Evolutionary conservation across 2,888 invertebrate genomes (phyloP).

Genomic region (Rhimphoctona megacephalus): DNA sequence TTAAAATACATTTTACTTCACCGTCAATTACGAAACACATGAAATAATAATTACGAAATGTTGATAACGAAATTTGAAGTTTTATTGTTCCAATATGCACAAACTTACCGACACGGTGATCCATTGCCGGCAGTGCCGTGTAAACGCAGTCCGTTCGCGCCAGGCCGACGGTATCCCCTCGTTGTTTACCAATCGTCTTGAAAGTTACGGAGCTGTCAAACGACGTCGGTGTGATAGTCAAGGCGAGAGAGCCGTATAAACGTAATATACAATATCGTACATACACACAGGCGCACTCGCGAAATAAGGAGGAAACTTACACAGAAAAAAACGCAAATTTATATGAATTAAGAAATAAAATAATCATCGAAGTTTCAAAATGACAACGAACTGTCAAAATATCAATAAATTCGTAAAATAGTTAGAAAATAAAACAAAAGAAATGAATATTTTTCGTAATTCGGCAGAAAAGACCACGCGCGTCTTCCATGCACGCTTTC

Average conservation of each 20-base stretch:
- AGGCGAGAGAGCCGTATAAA: constrained; percentile 32
- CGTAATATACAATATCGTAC: background rate
- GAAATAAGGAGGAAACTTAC: background rate
- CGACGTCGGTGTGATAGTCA: constrained; percentile 43
- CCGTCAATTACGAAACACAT: background rate
- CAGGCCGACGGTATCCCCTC: constrained; percentile 68
- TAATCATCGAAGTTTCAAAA: background rate
- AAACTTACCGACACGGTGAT: constrained; percentile 76
- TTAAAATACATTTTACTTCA: background rate
- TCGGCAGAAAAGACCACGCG: constrained; percentile 54
- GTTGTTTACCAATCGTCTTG: constrained; percentile 73
- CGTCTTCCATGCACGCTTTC: constrained; percentile 68
- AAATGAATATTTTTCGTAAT: constrained; percentile 18
- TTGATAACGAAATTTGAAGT: background rate
- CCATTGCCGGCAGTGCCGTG: constrained; percentile 74
- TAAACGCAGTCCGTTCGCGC: constrained; percentile 73
- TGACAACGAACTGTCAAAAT: constrained; percentile 5
- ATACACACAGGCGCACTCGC: constrained; percentile 1
- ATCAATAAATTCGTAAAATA: background rate
- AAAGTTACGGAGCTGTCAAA: constrained; percentile 73
- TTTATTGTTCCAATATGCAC: background rate
- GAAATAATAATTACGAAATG: background rate
- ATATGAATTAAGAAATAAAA: background rate
- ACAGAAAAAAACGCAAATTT: background rate
- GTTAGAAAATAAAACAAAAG: background rate